Base-by-base conservation (phyloP, 2,888 invertebrate species). In the Calameuta idolon region DNA sequence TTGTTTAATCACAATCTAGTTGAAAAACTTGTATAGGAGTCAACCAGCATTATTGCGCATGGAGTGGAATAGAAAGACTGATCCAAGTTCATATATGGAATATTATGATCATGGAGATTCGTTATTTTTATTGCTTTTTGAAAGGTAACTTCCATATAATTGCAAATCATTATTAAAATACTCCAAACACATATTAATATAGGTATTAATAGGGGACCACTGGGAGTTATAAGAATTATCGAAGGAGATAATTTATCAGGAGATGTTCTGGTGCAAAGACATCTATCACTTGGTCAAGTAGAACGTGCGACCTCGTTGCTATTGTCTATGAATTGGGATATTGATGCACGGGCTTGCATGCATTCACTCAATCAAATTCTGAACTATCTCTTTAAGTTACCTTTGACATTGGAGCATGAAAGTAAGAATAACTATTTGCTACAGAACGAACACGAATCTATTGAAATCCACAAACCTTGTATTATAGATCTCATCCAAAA, bases 281-380 rank as follows among this genome's bases (percentile, higher is more conserved):
- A 96, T 90, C 91, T 96, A 80, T 93, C 93, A 75, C 90, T 93
- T 76, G 93, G 93, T 83, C 94, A 95, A 86, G 91, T 95, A 15
- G 95, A 96, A 84, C 94, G 94, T 85, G 96, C 96, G 4, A 94
- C 96, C 15, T 94, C 94, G 83, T 90, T 96, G 55, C 91, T 94
- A 1, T 89, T 93, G 0, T 93, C 94, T 3, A 93, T 97, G 91
- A 96, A 97, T 91, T 97, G 97, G 97, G 95, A 95, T 84, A 93
- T 92, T 1, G 95, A 96, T 86, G 96, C 97, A 4, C 94, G 95
- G 33, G 93, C 94, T 80, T 96, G 96, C 84, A 94, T 97, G 84
- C 94, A 94, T 80, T 95, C 96, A 0, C 92, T 98, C 79, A 96
- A 96, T 86, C 94, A 94, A 86, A 95, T 97, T 80, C 93, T 95